phyloP scores from a whole-genome alignment of 2,888 invertebrate species.

The Adelognathus sp. region DNA sequence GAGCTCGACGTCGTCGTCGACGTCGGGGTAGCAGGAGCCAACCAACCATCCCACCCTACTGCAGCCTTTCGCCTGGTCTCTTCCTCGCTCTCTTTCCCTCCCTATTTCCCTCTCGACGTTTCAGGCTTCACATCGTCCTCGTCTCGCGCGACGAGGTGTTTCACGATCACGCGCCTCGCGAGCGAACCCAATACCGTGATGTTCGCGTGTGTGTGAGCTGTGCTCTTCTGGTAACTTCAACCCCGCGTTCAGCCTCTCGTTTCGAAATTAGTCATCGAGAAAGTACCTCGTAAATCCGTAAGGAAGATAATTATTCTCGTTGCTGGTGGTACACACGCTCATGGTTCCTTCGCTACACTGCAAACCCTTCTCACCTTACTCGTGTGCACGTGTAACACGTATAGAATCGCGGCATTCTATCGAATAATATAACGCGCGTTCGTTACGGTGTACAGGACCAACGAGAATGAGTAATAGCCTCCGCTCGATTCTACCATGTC shows the following conservation, averaged over 20 bases:
- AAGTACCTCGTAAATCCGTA: constrained; percentile 63
- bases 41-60: not conserved
- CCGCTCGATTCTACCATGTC: not conserved
- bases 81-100: not conserved
- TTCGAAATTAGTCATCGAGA: constrained; percentile 60
- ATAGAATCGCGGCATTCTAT: constrained; percentile 11
- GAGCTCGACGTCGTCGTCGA: constrained; percentile 27
- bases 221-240: constrained; percentile 26
- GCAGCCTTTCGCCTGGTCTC: too few species aligned
- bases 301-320: constrained; percentile 60
- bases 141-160: constrained; percentile 33
- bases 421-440: constrained; percentile 38
- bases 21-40: constrained; percentile 24
- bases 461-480: constrained; percentile 24
- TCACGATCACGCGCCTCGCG: constrained; percentile 44
- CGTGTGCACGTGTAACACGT: not conserved
- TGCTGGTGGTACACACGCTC: constrained; percentile 17
- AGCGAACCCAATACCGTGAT: constrained; percentile 11
- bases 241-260: constrained; percentile 32
- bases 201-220: too few species aligned
- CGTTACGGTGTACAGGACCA: constrained; percentile 15
- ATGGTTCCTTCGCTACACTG: not conserved
- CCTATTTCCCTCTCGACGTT: not conserved
- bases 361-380: not conserved
- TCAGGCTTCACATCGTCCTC: not conserved